These are phyloP conservation scores for Diachrysia chrysitis DNA, from an alignment of 2,888 invertebrate genomes.

Conservation along the genomic window DNA sequence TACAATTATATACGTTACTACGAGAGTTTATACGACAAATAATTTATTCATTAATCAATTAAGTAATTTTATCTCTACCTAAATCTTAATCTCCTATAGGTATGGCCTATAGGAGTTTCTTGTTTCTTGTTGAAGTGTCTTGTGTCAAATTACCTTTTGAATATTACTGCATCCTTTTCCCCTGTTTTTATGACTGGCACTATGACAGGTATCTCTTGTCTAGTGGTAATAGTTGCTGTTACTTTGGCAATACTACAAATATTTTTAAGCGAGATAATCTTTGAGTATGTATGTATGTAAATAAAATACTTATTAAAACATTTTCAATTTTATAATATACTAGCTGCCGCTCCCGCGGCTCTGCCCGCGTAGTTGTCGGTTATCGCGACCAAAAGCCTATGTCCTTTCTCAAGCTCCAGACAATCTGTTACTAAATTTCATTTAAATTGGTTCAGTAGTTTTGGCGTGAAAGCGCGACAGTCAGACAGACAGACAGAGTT, in stretches of 20 bases:
- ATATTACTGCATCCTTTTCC: not conserved
- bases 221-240: slow-evolving; percentile 13
- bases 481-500: too few species aligned
- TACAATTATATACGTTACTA: not conserved
- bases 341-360: too few species aligned
- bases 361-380: too few species aligned
- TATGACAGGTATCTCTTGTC: not conserved
- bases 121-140: not conserved
- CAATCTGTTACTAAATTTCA: too few species aligned
- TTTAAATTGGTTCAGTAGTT: too few species aligned
- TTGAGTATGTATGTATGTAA: too few species aligned
- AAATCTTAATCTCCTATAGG: not conserved
- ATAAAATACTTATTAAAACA: too few species aligned
- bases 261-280: not conserved
- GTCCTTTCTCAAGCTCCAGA: too few species aligned
- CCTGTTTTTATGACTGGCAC: not conserved
- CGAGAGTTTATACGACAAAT: not conserved
- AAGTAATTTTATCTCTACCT: slow-evolving; percentile 4
- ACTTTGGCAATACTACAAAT: slow-evolving; percentile 14
- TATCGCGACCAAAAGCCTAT: too few species aligned
- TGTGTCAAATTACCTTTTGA: slow-evolving; percentile 1
- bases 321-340: too few species aligned
- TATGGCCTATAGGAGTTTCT: not conserved
- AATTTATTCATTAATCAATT: slow-evolving; percentile 4
- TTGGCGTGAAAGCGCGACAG: too few species aligned